Conservation (phyloP, 2,888 invertebrate genomes). For the Copidosoma aretas region DNA sequence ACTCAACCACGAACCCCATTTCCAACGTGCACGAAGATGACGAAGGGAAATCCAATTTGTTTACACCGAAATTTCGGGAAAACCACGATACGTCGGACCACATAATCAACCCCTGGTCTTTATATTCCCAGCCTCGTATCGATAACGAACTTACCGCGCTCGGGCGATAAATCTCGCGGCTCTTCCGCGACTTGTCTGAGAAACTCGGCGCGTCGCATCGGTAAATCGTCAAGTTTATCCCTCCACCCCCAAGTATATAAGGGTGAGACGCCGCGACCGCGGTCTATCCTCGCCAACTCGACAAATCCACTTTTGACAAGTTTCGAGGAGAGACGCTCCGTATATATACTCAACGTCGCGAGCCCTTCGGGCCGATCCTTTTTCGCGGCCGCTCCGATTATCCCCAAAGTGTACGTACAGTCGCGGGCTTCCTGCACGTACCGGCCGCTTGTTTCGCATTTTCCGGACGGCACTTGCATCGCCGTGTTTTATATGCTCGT, state of each 20-base stretch:
- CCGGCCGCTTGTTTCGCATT: conserved; percentile 36
- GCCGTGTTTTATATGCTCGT: background rate
- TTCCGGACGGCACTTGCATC: conserved; percentile 4
- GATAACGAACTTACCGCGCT: too few species aligned
- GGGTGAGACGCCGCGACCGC: conserved; percentile 38
- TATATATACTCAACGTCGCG: background rate
- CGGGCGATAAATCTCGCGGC: too few species aligned
- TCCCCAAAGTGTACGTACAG: background rate
- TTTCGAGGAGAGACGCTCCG: conserved; percentile 47
- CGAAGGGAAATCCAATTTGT: too few species aligned
- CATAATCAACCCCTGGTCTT: too few species aligned
- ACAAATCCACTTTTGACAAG: conserved; percentile 58
- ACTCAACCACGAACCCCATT: too few species aligned
- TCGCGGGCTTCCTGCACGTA: conserved; percentile 38
- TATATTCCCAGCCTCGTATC: too few species aligned
- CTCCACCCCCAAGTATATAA: conserved; percentile 51
- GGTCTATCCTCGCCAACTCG: background rate
- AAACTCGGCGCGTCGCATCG: conserved; percentile 50
- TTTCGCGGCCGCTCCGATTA: background rate
- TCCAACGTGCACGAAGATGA: too few species aligned
- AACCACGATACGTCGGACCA: too few species aligned
- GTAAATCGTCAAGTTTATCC: conserved; percentile 60
- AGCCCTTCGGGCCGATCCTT: too few species aligned
- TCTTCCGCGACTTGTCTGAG: too few species aligned
- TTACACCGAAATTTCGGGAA: too few species aligned